Percentiles rank a stretch among this genome's conserved stretches.
Conservation (phyloP, 2,888 invertebrate species). For the Drosophila multiciliata region DNA sequence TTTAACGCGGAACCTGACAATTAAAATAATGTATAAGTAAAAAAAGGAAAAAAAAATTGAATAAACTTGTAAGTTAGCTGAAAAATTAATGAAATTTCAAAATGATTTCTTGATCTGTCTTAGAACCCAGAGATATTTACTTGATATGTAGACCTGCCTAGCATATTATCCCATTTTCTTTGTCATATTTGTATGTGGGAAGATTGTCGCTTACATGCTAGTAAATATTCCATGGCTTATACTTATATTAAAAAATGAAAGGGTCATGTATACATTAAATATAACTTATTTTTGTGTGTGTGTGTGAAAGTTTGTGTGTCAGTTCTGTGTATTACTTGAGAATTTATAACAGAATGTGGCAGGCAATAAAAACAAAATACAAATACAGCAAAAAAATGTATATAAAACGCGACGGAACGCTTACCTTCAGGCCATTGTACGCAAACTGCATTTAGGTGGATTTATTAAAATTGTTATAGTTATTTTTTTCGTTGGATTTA, state of each 20-base stretch:
- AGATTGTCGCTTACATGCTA: constrained; percentile 48
- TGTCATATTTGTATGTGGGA: constrained; percentile 21
- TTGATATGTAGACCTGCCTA: constrained; percentile 34
- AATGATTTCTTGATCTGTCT: constrained; percentile 46
- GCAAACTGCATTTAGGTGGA: constrained; percentile 88
- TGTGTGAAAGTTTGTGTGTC: constrained; percentile 25
- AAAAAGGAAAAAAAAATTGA: constrained; percentile 38
- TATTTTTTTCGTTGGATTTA: constrained; percentile 20
- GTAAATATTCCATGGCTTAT: constrained; percentile 38
- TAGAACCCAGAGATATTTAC: constrained; percentile 41
- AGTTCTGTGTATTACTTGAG: constrained; percentile 44
- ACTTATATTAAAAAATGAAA: constrained; percentile 47
- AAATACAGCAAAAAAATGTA: constrained; percentile 52
- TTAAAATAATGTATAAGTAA: constrained; percentile 29
- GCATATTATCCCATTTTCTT: constrained; percentile 18
- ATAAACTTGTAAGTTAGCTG: constrained; percentile 24
- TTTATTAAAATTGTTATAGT: constrained; percentile 44
- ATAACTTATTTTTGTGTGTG: constrained; percentile 54
- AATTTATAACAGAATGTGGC: constrained; percentile 71
- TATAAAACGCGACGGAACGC: constrained; percentile 80
- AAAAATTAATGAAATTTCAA: constrained; percentile 29
- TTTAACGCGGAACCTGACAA: constrained; percentile 68
- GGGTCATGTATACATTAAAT: constrained; percentile 42
- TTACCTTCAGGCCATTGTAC: constrained; percentile 96
- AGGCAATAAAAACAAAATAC: constrained; percentile 79